Base-by-base conservation (phyloP, 2,888 invertebrate species). In the Trisateles emortualis region DNA sequence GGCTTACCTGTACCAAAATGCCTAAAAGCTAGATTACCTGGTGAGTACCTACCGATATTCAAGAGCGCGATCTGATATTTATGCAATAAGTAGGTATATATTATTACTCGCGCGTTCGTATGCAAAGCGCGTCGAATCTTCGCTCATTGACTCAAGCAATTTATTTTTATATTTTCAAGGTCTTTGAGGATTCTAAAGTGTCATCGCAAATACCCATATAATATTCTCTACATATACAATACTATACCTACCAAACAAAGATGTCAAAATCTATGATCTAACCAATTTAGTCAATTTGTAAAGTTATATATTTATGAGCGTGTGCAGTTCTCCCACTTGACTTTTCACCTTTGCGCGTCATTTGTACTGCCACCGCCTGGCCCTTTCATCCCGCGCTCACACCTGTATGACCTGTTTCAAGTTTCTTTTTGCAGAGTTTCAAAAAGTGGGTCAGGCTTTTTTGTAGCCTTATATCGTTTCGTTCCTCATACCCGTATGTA, bases 11-110 rank as follows among this genome's bases (percentile, higher is more conserved):
- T 95, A 44, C 90, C 90, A 49, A 90, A 95, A 72, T 95, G 96
- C 46, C 94, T 96, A 33, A 96, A 96, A 35, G 94, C 94, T 42
- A 95, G 95, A 80, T 94, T 95, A 79, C 95, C 92, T 66, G 90
- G 92, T 92, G 53, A 57, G 81, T 74, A 40, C 9, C 19, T 17
- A 38, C 38, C 16, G 1, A 17, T 10, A 19, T 38, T 10, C 38
- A 9, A 35, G n/a, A 17, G 2, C 19, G 38, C 19, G 9, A 38
- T 39, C 11, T 22, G 24, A 22, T 39, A 39, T 39, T 22, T 11
- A 39, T 39, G 4, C 36, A n/a, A 9, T 39, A 38, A 38, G 16
- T 39, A 22, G n/a, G 5, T 17, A 51, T 43, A 26, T 41, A 13
- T 35, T 49, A 16, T 52, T 17, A 39, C 39, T 45, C 45, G 33